These are phyloP conservation scores for Drosophila meridionalis DNA, from an alignment of 2,888 invertebrate species.

Conservation along the genomic window DNA sequence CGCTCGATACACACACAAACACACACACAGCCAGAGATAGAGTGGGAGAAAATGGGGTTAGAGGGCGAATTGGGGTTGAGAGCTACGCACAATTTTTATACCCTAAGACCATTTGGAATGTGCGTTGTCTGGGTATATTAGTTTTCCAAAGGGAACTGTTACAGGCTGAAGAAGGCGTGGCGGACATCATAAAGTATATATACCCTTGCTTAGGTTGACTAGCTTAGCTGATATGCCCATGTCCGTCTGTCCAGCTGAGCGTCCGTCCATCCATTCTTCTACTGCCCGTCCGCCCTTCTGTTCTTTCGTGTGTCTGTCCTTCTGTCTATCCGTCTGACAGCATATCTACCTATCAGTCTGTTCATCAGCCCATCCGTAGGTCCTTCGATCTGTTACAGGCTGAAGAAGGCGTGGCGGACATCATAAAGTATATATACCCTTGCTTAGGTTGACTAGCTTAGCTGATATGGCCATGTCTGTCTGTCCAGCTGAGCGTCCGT, in stretches of 20 bases:
- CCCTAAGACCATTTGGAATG: background rate
- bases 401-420: background rate
- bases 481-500: background rate
- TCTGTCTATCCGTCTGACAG: too few relatives aligned
- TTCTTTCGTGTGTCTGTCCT: too few relatives aligned
- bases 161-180: background rate
- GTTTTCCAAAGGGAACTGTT: background rate
- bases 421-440: background rate
- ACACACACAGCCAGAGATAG: background rate
- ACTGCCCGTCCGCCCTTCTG: too few relatives aligned
- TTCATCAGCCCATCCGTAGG: background rate
- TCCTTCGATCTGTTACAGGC: too few relatives aligned
- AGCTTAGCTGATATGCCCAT: too few relatives aligned
- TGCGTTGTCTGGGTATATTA: background rate
- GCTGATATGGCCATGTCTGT: background rate
- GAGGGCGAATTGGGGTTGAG: background rate
- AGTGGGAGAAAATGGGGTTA: too few relatives aligned
- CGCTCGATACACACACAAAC: slow-evolving; percentile 9
- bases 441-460: too few relatives aligned
- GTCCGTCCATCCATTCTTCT: background rate
- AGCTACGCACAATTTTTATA: slow-evolving; percentile 12
- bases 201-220: too few relatives aligned
- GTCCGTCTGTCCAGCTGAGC: background rate
- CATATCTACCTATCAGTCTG: too few relatives aligned
- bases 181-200: background rate